Conservation (phyloP, 2,113 vertebrate species). For the Proterorhinus semilunaris region DNA sequence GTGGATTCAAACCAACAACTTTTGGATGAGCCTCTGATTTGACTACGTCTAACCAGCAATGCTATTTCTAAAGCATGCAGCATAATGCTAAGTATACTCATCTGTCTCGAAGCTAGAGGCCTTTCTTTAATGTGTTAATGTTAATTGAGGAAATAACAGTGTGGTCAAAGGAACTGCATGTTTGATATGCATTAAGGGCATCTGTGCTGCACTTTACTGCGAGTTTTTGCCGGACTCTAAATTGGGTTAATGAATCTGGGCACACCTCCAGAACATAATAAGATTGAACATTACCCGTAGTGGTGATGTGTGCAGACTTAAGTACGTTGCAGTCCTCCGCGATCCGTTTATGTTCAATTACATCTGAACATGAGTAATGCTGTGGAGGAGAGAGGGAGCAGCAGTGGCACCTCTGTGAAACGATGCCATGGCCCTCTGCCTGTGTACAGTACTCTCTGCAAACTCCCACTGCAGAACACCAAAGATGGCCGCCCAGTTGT, state of each 20-base stretch:
- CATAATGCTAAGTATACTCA: not conserved
- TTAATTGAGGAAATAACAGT: not conserved
- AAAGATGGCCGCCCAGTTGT: not conserved
- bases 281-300: slow-evolving; percentile 66
- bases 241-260: slow-evolving; percentile 74
- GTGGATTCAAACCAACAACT: too few relatives aligned
- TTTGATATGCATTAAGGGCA: slow-evolving; percentile 56
- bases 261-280: slow-evolving; percentile 61
- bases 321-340: slow-evolving; percentile 45
- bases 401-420: slow-evolving; percentile 44
- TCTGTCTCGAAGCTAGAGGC: not conserved
- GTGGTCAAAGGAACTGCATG: slow-evolving; percentile 48
- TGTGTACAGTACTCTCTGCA: slow-evolving; percentile 41
- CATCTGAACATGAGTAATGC: slow-evolving; percentile 52
- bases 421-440: slow-evolving; percentile 50
- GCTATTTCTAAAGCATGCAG: too few relatives aligned
- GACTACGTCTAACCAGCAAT: too few relatives aligned
- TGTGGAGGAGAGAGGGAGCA: slow-evolving; percentile 49
- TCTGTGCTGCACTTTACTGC: slow-evolving; percentile 44
- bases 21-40: too few relatives aligned
- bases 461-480: slow-evolving; percentile 20
- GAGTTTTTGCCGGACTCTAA: slow-evolving; percentile 57
- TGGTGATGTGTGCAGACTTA: slow-evolving; percentile 71
- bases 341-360: slow-evolving; percentile 79
- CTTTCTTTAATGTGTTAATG: slow-evolving; percentile 6